Conservation (phyloP, 92 coral and sea anemone species). For the Pocillopora grandis region DNA sequence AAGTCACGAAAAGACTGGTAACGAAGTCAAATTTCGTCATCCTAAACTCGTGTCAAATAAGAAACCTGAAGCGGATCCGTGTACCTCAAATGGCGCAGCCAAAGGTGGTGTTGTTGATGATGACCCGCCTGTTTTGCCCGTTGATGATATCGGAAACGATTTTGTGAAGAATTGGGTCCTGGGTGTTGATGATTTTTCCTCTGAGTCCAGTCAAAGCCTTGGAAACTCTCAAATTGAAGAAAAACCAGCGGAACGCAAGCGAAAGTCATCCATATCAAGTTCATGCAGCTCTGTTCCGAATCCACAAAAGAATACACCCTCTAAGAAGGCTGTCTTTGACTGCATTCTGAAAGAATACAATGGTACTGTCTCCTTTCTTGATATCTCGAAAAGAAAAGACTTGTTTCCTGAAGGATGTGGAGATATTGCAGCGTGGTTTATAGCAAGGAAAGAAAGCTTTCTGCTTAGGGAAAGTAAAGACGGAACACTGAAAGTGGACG, state of each 20-base stretch:
- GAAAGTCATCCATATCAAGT: conserved; percentile 22
- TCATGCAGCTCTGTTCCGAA: conserved; percentile 23
- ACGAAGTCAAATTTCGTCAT: background rate
- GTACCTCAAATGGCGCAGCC: background rate
- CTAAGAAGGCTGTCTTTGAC: conserved; percentile 56
- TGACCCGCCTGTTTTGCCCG: background rate
- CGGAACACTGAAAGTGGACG: conserved; percentile 28
- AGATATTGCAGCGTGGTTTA: conserved; percentile 46
- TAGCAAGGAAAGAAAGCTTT: conserved; percentile 35
- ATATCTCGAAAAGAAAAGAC: conserved; percentile 37
- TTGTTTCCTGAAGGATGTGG: conserved; percentile 45
- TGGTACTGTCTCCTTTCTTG: conserved; percentile 36
- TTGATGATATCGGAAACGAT: background rate
- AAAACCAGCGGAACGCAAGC: background rate
- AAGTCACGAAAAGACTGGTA: background rate
- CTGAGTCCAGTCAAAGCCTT: background rate
- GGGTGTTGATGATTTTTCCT: background rate
- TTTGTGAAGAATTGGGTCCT: conserved; percentile 14
- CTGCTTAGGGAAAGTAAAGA: conserved; percentile 38
- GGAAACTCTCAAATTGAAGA: background rate
- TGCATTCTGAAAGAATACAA: conserved; percentile 46
- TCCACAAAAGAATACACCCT: background rate
- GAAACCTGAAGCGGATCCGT: background rate
- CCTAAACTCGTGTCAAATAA: background rate
- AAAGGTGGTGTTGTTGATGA: background rate